Conservation (phyloP, 2,797 vertebrate species). For the Rhinella marina region DNA sequence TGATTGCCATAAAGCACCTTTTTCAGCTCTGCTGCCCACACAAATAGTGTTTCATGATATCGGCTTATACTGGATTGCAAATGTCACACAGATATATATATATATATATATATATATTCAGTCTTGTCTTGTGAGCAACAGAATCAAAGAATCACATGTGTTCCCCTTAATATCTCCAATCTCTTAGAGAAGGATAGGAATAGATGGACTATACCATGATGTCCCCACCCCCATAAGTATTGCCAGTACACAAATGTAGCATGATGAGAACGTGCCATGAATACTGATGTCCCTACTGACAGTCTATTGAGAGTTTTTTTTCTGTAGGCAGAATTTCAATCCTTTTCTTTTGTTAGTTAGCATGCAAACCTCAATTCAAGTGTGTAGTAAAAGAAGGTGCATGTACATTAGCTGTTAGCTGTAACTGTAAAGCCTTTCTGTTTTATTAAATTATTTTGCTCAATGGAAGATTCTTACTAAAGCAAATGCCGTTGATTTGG, state of each 20-base stretch:
- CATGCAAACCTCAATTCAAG: constrained; percentile 18
- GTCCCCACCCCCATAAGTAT: constrained; percentile 35
- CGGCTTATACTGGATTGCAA: too few relatives aligned
- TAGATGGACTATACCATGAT: constrained; percentile 5
- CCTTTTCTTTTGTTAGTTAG: constrained; percentile 33
- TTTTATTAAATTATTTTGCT: constrained; percentile 16
- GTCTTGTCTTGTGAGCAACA: not conserved
- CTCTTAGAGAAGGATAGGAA: not conserved
- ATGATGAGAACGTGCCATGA: constrained; percentile 45
- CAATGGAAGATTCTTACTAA: not conserved
- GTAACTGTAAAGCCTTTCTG: not conserved
- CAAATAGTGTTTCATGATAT: too few relatives aligned
- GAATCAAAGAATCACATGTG: not conserved
- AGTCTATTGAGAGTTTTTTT: constrained; percentile 37
- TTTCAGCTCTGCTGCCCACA: not conserved
- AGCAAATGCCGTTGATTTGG: not conserved
- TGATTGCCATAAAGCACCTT: too few relatives aligned
- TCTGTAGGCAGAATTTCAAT: constrained; percentile 30
- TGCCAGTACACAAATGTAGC: constrained; percentile 48
- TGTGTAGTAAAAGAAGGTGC: not conserved
- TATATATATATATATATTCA: not conserved
- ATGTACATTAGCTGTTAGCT: constrained; percentile 5
- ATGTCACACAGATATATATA: not conserved
- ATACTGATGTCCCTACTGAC: constrained; percentile 45
- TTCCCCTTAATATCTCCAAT: not conserved